These are phyloP conservation scores for Julus scandinavius DNA, from an alignment of 2,888 invertebrate species.

Conservation along the genomic window DNA sequence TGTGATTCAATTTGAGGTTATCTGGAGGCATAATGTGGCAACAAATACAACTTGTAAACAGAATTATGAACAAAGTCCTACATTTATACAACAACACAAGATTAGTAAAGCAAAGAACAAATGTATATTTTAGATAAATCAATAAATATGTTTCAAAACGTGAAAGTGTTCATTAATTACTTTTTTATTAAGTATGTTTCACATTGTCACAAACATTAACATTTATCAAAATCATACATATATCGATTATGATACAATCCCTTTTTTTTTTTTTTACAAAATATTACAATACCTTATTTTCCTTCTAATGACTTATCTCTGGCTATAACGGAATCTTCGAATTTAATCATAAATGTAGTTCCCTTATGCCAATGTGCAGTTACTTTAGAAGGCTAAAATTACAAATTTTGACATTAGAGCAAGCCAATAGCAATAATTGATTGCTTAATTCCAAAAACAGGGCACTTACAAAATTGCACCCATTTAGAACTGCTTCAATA, in stretches of 20 bases:
- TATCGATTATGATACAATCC: neutral
- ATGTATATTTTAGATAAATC: neutral
- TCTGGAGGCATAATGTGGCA: neutral
- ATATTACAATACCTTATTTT: slow-evolving; percentile 70
- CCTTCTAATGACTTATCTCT: slow-evolving; percentile 93
- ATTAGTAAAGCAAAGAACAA: neutral
- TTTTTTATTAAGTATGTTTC: neutral
- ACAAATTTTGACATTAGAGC: slow-evolving; percentile 27
- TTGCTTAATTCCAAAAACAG: neutral
- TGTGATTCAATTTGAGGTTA: neutral
- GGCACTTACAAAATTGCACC: slow-evolving; percentile 92
- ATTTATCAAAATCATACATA: slow-evolving; percentile 5
- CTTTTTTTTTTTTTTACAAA: neutral
- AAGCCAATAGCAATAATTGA: neutral
- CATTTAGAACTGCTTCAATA: slow-evolving; percentile 92
- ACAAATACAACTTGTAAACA: neutral
- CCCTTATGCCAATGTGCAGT: slow-evolving; percentile 99
- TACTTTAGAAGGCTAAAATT: slow-evolving; percentile 92
- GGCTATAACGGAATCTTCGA: slow-evolving; percentile 90
- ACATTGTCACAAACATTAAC: neutral
- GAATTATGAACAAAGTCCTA: neutral
- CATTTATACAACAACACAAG: neutral
- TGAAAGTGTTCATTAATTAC: neutral
- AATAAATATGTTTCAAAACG: neutral
- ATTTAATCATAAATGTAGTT: slow-evolving; percentile 98